Conservation (phyloP, 2,113 vertebrate species). For the Pteruthius melanotis region DNA sequence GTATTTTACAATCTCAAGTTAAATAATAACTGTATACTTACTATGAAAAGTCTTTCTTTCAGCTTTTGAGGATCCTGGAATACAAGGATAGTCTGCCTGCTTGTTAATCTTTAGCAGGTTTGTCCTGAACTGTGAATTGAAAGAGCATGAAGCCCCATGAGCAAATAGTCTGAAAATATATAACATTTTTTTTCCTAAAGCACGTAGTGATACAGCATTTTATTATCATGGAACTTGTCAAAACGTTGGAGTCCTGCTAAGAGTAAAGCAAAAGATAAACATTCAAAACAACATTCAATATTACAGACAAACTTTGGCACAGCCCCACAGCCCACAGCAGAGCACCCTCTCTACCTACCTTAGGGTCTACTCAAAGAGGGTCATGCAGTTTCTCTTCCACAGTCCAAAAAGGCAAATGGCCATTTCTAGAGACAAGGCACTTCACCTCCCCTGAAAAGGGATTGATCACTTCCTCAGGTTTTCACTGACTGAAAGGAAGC, state of each 20-base stretch:
- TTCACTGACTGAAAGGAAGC: background rate
- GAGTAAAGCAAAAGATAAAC: background rate
- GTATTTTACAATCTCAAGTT: background rate
- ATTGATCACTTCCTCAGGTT: background rate
- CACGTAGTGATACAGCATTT: background rate
- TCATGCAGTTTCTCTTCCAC: background rate
- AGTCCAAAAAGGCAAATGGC: background rate
- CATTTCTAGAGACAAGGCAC: background rate
- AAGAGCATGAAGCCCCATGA: background rate
- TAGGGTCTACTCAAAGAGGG: background rate
- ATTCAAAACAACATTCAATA: background rate
- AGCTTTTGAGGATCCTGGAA: background rate
- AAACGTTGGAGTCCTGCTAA: background rate
- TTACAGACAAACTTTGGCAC: background rate
- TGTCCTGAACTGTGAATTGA: background rate
- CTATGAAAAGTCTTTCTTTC: background rate
- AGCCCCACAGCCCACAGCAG: background rate
- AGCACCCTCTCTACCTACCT: background rate
- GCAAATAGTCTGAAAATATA: background rate
- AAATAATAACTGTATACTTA: background rate
- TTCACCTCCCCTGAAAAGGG: background rate
- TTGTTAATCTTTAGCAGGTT: background rate
- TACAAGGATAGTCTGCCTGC: background rate
- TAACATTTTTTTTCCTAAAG: background rate
- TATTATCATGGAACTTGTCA: background rate